These are phyloP conservation scores for Chaenogobius annularis DNA, from an alignment of 2,113 vertebrate genomes.

Conservation along the genomic window DNA sequence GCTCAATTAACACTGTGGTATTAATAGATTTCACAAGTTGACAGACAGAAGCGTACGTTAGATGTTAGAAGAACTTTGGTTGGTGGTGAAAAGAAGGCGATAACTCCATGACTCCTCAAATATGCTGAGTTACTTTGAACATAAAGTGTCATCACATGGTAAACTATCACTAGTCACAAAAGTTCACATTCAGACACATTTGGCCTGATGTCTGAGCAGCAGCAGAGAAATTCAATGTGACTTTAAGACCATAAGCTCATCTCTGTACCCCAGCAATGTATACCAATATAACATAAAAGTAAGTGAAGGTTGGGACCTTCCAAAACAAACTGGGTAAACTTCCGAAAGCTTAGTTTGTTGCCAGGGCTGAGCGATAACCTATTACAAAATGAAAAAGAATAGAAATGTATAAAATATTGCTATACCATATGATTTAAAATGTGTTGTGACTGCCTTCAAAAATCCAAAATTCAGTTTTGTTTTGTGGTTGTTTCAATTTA, in stretches of 20 bases:
- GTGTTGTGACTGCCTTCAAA: too few species aligned
- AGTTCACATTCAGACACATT: slow-evolving; percentile 6
- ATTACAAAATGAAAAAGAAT: too few species aligned
- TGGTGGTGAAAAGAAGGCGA: slow-evolving; percentile 21
- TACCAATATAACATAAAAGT: background rate
- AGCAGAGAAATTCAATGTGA: slow-evolving; percentile 42
- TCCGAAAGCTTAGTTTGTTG: too few species aligned
- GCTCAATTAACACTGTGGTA: slow-evolving; percentile 59
- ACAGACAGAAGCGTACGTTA: slow-evolving; percentile 27
- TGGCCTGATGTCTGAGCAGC: slow-evolving; percentile 18
- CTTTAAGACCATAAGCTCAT: slow-evolving; percentile 38
- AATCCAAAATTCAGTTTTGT: too few species aligned
- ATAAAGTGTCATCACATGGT: background rate
- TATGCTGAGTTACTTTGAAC: background rate
- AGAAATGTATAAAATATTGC: too few species aligned
- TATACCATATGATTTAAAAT: too few species aligned
- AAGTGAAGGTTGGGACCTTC: too few species aligned
- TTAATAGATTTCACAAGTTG: slow-evolving; percentile 63
- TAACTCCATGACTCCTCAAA: background rate
- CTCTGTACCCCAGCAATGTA: slow-evolving; percentile 24
- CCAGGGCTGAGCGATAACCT: too few species aligned
- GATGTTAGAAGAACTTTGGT: slow-evolving; percentile 21
- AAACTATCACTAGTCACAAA: background rate
- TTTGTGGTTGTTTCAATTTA: too few species aligned
- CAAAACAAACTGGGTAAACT: background rate